Base-by-base conservation (phyloP, 2,113 vertebrate species). In the Coreoperca whiteheadi region DNA sequence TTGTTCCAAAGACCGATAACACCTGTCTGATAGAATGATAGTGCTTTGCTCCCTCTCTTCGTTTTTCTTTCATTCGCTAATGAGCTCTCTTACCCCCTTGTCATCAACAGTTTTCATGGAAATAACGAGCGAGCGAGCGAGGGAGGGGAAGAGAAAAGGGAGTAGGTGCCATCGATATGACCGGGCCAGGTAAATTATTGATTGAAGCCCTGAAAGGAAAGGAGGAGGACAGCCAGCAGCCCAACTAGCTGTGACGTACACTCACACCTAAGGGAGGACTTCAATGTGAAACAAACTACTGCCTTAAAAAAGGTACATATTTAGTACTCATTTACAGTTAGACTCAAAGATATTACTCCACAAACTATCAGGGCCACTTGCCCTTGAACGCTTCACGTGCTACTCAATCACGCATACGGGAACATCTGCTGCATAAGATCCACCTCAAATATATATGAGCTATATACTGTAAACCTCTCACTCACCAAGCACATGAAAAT, bases 131-230 rank as follows among this genome's bases (percentile, higher is more conserved):
- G 37, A 87, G 83, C 28, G 39, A 66, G 83, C n/a, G 43, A 64
- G 82, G n/a, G 60, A 37, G 43, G 63, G 80, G 69, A 61, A 57
- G 77, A 75, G 74, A 77, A 87, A 86, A 91, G 77, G 72, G 82
- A 91, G 85, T 51, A 82, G 75, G 51, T 82, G 92, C 73, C 90
- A 94, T 83, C 21, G 92, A 96, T 95, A 93, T 48, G 79, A 83
- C 56, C 23, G 32, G 53, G 71, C 48, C 50, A 50, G 66, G 70
- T 95, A 30, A 95, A 96, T 95, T 93, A 96, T 96, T 94, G 87
- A 96, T 90, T 11, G 51, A 23, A 50, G 39, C 46, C 30, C 79
- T 91, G 87, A 88, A 92, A 93, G 90, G 76, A 90, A 84, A 93
- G 83, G 87, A 90, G 84, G 39, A 74, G 81, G 59, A 86, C 67